Conservation (phyloP, 37 sponge, comb jelly and placozoan genomes). For the Trichoplax adhaerens region DNA sequence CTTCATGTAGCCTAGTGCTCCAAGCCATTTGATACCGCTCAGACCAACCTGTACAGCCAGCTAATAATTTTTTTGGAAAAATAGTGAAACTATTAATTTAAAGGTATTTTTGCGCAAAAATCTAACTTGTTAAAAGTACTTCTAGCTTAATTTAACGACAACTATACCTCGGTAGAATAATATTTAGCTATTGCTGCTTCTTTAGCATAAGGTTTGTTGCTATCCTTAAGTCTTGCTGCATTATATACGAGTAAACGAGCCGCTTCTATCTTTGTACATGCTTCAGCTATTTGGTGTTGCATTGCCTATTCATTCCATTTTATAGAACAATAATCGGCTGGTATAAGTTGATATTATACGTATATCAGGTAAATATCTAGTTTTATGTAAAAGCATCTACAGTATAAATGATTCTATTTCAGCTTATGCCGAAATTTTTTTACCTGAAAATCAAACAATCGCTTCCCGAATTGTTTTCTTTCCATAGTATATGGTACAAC, state of each 20-base stretch:
- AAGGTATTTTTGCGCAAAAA: too few relatives aligned
- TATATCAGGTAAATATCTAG: too few relatives aligned
- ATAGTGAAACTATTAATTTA: too few relatives aligned
- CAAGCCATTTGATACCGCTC: slow-evolving; percentile 66
- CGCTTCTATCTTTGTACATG: slow-evolving; percentile 78
- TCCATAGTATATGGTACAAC: slow-evolving; percentile 47
- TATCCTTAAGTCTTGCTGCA: slow-evolving; percentile 73
- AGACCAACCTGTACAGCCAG: slow-evolving; percentile 43
- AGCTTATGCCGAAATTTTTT: too few relatives aligned
- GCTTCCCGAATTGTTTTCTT: slow-evolving; percentile 52
- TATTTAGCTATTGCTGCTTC: slow-evolving; percentile 96
- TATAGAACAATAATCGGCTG: too few relatives aligned
- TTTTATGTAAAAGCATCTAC: too few relatives aligned
- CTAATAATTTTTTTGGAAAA: slow-evolving; percentile 2
- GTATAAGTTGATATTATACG: too few relatives aligned
- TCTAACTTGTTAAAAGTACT: too few relatives aligned
- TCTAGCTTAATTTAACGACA: not conserved
- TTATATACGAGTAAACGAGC: slow-evolving; percentile 67
- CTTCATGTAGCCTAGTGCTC: slow-evolving; percentile 76
- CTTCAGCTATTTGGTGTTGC: slow-evolving; percentile 63
- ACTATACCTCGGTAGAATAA: slow-evolving; percentile 36
- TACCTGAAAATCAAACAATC: slow-evolving; percentile 56
- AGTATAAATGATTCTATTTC: too few relatives aligned
- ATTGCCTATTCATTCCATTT: slow-evolving; percentile 23
- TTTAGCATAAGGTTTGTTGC: slow-evolving; percentile 46